These are phyloP conservation scores for Myotis findleyi DNA, from an alignment of 2,797 vertebrate species.

Conservation along the genomic window DNA sequence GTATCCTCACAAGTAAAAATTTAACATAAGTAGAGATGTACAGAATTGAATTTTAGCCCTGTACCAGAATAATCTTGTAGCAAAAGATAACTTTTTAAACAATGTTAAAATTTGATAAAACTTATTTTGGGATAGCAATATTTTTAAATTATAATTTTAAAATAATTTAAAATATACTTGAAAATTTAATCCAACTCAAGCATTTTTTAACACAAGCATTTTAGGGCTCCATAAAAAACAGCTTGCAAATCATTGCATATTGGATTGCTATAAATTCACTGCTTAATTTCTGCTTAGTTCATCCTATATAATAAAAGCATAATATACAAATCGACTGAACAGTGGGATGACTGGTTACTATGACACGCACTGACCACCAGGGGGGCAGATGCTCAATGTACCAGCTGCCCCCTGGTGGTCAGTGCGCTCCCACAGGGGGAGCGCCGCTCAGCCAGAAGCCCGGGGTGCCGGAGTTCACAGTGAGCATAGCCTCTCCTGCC, in stretches of 20 bases:
- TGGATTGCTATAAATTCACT: background rate
- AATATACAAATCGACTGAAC: too few species aligned
- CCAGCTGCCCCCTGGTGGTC: too few species aligned
- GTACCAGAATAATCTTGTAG: conserved; percentile 9
- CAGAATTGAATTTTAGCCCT: background rate
- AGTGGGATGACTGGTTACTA: too few species aligned
- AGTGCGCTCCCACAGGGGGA: too few species aligned
- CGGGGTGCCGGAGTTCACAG: too few species aligned
- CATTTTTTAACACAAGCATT: conserved; percentile 12
- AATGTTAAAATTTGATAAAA: conserved; percentile 3
- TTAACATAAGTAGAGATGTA: background rate
- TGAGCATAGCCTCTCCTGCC: too few species aligned
- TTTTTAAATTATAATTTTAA: background rate
- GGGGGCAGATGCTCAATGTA: too few species aligned
- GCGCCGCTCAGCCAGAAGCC: too few species aligned
- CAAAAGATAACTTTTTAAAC: conserved; percentile 4
- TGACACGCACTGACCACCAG: too few species aligned
- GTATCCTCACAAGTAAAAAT: conserved; percentile 9
- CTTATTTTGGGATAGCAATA: background rate
- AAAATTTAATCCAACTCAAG: conserved; percentile 39
- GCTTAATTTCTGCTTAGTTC: background rate
- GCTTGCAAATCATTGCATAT: background rate
- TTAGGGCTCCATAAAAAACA: background rate
- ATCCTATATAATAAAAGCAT: background rate
- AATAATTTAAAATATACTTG: conserved; percentile 17